Conservation (phyloP, 35 echinoderm and acorn worm genomes). For the Heliocidaris erythrogramma region DNA sequence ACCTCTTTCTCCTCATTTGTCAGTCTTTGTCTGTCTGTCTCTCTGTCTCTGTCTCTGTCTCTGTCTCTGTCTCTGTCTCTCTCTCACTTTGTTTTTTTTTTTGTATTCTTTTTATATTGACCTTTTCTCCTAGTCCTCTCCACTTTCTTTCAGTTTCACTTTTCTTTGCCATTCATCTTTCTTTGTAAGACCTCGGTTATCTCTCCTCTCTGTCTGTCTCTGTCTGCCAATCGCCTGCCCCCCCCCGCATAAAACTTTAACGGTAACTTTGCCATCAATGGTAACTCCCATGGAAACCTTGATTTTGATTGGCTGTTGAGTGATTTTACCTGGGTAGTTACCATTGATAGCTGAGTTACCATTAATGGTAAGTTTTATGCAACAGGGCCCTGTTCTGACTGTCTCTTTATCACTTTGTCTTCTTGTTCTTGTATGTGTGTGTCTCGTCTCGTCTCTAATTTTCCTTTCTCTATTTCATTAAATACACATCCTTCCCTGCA, state of each 20-base stretch:
- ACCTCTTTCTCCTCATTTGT: neutral
- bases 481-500: neutral
- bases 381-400: neutral
- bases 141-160: neutral
- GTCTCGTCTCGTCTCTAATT: neutral
- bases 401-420: neutral
- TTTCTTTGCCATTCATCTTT: neutral
- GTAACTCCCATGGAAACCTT: no score
- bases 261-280: no score
- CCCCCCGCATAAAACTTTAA: no score
- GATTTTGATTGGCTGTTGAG: no score
- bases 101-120: neutral
- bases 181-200: neutral
- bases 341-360: no score
- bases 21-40: neutral
- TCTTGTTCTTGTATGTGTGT: neutral
- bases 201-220: neutral
- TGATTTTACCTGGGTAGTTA: no score
- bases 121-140: neutral
- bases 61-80: neutral
- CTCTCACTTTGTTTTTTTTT: neutral
- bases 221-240: neutral
- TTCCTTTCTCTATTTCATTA: neutral
- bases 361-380: no score
- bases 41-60: neutral